Conservation (phyloP, 2,113 vertebrate genomes). For the Mus spicilegus region DNA sequence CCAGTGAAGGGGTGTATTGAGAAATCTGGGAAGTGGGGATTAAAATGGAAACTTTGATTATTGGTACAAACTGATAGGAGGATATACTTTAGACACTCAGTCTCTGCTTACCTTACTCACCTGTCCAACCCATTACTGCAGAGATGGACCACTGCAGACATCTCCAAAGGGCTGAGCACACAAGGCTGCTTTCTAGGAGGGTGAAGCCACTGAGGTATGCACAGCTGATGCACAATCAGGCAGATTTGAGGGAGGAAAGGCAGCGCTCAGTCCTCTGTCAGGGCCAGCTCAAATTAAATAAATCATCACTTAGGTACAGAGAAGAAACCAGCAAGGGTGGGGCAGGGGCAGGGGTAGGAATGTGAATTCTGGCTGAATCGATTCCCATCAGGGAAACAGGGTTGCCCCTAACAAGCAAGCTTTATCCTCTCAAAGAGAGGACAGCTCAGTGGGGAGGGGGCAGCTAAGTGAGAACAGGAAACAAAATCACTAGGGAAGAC, state of each 20-base stretch:
- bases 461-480: background rate
- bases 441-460: background rate
- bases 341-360: background rate
- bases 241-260: background rate
- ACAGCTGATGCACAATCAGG: background rate
- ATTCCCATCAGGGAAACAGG: background rate
- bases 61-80: background rate
- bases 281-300: background rate
- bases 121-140: background rate
- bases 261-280: background rate
- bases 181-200: background rate
- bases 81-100: background rate
- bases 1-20: background rate
- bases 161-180: fast-evolving
- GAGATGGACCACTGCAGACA: background rate
- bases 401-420: background rate
- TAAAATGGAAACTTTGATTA: background rate
- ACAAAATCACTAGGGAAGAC: background rate
- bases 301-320: background rate
- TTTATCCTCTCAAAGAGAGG: background rate
- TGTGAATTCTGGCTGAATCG: background rate
- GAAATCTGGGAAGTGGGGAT: background rate
- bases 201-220: fast-evolving
- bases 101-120: background rate
- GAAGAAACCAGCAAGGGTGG: background rate